Base-by-base conservation (phyloP, 2,888 invertebrate genomes). In the Brenthis ino region DNA sequence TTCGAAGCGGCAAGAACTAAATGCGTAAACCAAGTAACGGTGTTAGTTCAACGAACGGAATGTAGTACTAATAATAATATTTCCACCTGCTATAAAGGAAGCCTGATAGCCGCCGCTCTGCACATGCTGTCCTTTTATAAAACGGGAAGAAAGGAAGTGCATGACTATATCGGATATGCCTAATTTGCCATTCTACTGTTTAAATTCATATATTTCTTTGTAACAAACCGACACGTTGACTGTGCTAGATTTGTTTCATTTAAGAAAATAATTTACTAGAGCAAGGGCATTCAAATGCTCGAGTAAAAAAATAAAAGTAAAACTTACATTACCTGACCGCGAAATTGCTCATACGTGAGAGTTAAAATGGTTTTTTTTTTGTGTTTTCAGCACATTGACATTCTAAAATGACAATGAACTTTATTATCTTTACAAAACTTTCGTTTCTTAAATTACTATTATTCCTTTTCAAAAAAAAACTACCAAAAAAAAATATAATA, bases 31-130 rank as follows among this genome's bases (percentile, higher is more conserved):
- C 82, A 80, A 79, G 79, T 91, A 92, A 92, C 92, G 91, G 92
- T 89, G 84, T 82, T 85, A 78, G 91, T 91, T 92, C 91, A 90
- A 81, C 83, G 91, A 87, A 90, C 92, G 81, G 87, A 88, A 89
- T 87, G 87, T 87, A 86, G 84, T 84, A 80, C 82, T 85, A 89
- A 89, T 89, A 89, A 91, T 90, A 91, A 88, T 87, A 80, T 79
- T 79, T 80, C 84, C 89, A 90, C 87, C 86, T 88, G 88, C 82
- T 84, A 77, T 77, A 77, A 84, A 77, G 87, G 87, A 87, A 87
- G 86, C 83, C 79, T 72, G 75, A 75, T 76, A 80, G 79, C 72
- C 65, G 66, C 58, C 75, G 76, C 73, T 71, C 74, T 76, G 80
- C 85, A 78, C 82, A 82, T 75, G 80, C 77, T 74, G 77, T 82